Evolutionary conservation across 2,113 vertebrate species (phyloP), one percentile per base, ranked within the genome.

Genomic region (Otolemur garnettii): DNA sequence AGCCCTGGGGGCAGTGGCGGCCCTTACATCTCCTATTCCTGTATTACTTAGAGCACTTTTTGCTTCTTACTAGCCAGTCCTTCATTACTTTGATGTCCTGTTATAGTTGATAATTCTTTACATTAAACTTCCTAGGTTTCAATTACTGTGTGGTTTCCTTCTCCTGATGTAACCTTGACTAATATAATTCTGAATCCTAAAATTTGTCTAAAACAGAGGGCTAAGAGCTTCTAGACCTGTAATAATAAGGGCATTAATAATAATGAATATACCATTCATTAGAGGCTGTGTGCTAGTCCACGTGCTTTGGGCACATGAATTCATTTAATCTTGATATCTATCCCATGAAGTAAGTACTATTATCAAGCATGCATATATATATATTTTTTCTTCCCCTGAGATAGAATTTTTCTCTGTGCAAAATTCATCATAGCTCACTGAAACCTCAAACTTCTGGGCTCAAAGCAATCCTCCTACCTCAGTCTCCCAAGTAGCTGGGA

Each of bases 21-120:
- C 30, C 90, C 92, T 38, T 55, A 1, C 7, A 35, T 30, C 9
- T 45, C 64, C 35, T 17, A 60, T 42, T 50, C 9, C 50, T 45
- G 66, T 7, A 13, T 55, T 45, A 77, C 18, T 85, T 7, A 80
- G 66, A 85, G 79, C 15, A 4, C 33, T 66, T 59, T 68, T 59
- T 10, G 77, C 57, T 66, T 72, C 59, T 59, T 17, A 71, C 18
- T 26, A 78, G 69, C 10, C 62, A 33, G 14, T 45, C 50, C 38
- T 77, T 83, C 81, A 71, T 83, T 60, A 57, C 26, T 60, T 38
- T 28, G 53, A 83, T 95, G 66, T 81, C 89, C 72, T 78, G 50
- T 68, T 77, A 66, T 5, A 60, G 62, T 30, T 69, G 24, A 66
- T 57, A 71, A 80, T 86, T 87, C 79, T 85, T 77, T 81, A 81